phyloP scores from a whole-genome alignment of 2,113 vertebrate species.

The Pseudorhombus dupliciocellatus region DNA sequence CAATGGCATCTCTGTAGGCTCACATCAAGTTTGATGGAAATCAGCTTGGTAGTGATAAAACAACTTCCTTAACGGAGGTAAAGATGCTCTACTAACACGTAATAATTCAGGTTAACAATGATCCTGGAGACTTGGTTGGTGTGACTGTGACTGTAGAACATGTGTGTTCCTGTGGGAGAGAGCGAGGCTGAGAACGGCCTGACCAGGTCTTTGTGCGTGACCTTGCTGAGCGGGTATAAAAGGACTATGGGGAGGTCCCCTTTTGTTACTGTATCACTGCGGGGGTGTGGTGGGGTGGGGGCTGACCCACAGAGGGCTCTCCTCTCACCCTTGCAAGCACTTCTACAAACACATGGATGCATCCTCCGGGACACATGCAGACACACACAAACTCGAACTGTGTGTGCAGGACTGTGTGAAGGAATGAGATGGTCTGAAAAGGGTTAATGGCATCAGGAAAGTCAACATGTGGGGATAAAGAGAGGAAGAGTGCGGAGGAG shows the following conservation, averaged over 20 bases:
- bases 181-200: conserved; percentile 62
- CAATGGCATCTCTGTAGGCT: too few relatives aligned
- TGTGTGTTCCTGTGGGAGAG: conserved; percentile 44
- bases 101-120: too few relatives aligned
- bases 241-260: conserved; percentile 62
- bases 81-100: too few relatives aligned
- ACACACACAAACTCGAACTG: conserved; percentile 35
- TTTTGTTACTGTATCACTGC: conserved; percentile 80
- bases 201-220: conserved; percentile 74
- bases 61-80: too few relatives aligned
- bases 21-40: too few relatives aligned
- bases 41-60: too few relatives aligned
- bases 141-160: conserved; percentile 5
- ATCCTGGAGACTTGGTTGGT: background rate
- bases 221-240: conserved; percentile 65
- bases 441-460: conserved; percentile 71
- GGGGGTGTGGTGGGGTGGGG: conserved; percentile 29
- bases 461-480: conserved; percentile 70
- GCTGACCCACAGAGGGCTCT: conserved; percentile 77
- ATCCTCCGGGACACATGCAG: conserved; percentile 48
- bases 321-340: conserved; percentile 79
- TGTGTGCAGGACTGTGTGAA: conserved; percentile 61
- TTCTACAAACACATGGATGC: conserved; percentile 72
- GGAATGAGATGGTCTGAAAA: conserved; percentile 63
- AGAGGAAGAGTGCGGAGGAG: conserved; percentile 51